Evolutionary conservation across 2,888 invertebrate genomes (phyloP).

Genomic region (Cephus spinipes): DNA sequence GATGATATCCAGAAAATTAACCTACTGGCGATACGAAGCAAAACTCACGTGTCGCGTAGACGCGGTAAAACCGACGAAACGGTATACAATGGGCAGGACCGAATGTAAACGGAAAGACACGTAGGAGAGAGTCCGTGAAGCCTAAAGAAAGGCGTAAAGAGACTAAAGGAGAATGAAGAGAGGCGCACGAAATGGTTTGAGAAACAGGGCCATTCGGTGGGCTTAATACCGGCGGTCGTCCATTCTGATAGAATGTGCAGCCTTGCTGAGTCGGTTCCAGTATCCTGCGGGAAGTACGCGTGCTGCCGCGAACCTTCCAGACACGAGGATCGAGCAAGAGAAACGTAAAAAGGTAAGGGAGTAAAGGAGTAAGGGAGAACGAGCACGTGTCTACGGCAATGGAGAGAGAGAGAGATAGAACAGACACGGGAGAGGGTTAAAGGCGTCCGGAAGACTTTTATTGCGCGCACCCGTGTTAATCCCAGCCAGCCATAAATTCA

Average conservation of each 20-base stretch:
- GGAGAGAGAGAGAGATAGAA: background rate
- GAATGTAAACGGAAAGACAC: background rate
- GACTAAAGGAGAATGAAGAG: constrained; percentile 1
- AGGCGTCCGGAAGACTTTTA: constrained; percentile 49
- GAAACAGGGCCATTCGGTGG: constrained; percentile 47
- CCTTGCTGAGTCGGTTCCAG: background rate
- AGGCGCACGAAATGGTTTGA: constrained; percentile 37
- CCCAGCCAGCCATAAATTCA: constrained; percentile 55
- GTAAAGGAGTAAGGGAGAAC: background rate
- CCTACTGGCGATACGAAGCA: background rate
- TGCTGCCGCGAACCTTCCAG: background rate
- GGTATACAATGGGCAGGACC: background rate
- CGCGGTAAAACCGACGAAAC: background rate
- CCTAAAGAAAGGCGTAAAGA: background rate
- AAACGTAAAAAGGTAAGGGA: background rate
- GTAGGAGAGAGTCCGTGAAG: background rate
- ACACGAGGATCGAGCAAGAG: background rate
- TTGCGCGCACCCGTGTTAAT: constrained; percentile 52
- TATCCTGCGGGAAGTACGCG: constrained; percentile 7
- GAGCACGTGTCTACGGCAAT: background rate
- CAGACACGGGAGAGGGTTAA: constrained; percentile 17
- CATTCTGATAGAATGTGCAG: constrained; percentile 19
- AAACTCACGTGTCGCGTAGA: background rate
- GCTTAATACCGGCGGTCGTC: constrained; percentile 42
- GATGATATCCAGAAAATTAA: background rate